phyloP scores from a whole-genome alignment of 2,797 vertebrate species.

The Otolemur crassicaudatus region DNA sequence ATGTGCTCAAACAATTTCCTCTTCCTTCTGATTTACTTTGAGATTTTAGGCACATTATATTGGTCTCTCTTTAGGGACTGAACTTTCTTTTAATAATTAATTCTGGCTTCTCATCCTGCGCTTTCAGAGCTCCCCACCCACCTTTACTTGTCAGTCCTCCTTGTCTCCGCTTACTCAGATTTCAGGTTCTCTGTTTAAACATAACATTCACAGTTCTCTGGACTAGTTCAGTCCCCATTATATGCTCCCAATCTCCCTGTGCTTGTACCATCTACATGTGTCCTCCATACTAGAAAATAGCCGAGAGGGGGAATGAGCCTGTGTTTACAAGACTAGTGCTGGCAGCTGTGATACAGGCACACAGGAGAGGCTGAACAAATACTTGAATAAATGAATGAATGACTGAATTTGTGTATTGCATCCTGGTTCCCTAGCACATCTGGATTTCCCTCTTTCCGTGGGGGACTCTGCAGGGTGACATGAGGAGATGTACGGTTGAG shows the following conservation, averaged over 20 bases:
- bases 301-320: fast-evolving
- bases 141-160: not conserved
- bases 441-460: not conserved
- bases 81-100: not conserved
- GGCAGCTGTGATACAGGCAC: not conserved
- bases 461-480: not conserved
- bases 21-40: not conserved
- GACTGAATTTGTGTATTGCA: not conserved
- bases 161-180: not conserved
- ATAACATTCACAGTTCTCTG: not conserved
- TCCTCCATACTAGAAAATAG: not conserved
- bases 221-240: not conserved
- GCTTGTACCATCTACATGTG: not conserved
- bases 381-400: not conserved
- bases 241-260: not conserved
- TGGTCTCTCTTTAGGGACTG: not conserved
- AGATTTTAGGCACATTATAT: not conserved
- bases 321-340: not conserved
- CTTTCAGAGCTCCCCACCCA: not conserved
- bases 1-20: not conserved
- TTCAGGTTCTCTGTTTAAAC: slow-evolving; percentile 18
- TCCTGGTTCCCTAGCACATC: not conserved
- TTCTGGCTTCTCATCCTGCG: not conserved
- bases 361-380: not conserved
- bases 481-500: too few species aligned